These are phyloP conservation scores for Pelvicachromis taeniatus DNA, from an alignment of 2,113 vertebrate genomes.

Conservation along the genomic window DNA sequence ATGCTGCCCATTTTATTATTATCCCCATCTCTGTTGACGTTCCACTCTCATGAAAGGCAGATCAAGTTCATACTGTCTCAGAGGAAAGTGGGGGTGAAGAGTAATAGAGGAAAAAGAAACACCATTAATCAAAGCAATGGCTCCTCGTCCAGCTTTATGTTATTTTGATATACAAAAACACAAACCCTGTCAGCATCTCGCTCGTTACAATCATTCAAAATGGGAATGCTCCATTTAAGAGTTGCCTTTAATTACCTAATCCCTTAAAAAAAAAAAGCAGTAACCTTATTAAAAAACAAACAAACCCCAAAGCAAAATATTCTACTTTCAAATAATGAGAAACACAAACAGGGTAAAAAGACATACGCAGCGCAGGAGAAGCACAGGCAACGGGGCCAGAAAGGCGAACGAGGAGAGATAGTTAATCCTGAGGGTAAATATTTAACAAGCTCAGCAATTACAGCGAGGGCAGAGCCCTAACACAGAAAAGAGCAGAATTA, in stretches of 20 bases:
- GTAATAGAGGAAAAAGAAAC: background rate
- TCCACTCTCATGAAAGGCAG: background rate
- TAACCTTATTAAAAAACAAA: fast-evolving
- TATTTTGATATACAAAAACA: background rate
- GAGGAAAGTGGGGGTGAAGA: background rate
- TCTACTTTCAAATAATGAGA: constrained; percentile 19
- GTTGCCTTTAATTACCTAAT: background rate
- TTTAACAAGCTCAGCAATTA: constrained; percentile 65
- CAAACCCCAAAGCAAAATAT: background rate
- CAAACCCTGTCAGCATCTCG: background rate
- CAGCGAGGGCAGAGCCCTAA: constrained; percentile 36
- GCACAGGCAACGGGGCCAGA: constrained; percentile 47
- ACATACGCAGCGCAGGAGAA: constrained; percentile 11
- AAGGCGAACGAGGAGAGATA: constrained; percentile 47
- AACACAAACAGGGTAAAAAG: constrained; percentile 7
- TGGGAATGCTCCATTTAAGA: background rate
- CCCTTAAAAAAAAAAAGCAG: background rate
- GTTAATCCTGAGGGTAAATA: constrained; percentile 66
- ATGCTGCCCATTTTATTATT: constrained; percentile 11
- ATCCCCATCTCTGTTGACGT: constrained; percentile 17
- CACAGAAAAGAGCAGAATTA: constrained; percentile 38
- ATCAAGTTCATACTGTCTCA: background rate
- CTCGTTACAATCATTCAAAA: background rate
- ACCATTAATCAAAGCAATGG: background rate
- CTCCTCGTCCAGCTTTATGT: background rate